A percentile compares a stretch with the other conserved stretches of the same genome.
These are phyloP conservation scores for Lasius fuliginosus DNA, from an alignment of 2,888 invertebrate species.

Conservation along the genomic window DNA sequence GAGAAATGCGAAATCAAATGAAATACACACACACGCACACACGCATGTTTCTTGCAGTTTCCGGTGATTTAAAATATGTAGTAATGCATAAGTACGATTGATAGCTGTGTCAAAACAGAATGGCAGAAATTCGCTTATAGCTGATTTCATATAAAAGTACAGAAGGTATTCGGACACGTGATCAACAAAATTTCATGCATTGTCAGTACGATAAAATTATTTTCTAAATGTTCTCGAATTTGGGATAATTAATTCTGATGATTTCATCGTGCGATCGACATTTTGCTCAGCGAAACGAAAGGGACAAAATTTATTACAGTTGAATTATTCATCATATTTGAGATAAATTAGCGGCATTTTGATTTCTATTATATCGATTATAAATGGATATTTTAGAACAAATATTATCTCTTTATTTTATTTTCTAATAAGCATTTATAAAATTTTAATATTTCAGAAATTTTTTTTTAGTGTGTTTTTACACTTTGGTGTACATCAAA, in stretches of 20 bases:
- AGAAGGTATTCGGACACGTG: background rate
- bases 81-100: conserved; percentile 3
- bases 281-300: conserved; percentile 24
- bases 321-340: conserved; percentile 13
- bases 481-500: background rate
- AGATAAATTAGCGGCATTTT: background rate
- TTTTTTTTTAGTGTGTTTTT: background rate
- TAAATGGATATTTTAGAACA: background rate
- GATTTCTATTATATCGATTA: conserved; percentile 5
- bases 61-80: conserved; percentile 14
- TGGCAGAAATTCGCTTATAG: background rate
- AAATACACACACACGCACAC: background rate
- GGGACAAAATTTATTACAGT: conserved; percentile 12
- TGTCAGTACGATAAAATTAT: background rate
- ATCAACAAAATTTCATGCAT: conserved; percentile 25
- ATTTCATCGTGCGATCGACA: conserved; percentile 28
- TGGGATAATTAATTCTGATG: conserved; percentile 21
- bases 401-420: background rate
- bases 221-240: conserved; percentile 26
- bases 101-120: background rate
- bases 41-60: background rate
- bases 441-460: background rate
- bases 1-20: background rate
- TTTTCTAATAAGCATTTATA: conserved; percentile 1
- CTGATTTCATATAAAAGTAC: conserved; percentile 25